Evolutionary conservation across 2,888 invertebrate species (phyloP).

Genomic region (Barypeithes pellucidus): DNA sequence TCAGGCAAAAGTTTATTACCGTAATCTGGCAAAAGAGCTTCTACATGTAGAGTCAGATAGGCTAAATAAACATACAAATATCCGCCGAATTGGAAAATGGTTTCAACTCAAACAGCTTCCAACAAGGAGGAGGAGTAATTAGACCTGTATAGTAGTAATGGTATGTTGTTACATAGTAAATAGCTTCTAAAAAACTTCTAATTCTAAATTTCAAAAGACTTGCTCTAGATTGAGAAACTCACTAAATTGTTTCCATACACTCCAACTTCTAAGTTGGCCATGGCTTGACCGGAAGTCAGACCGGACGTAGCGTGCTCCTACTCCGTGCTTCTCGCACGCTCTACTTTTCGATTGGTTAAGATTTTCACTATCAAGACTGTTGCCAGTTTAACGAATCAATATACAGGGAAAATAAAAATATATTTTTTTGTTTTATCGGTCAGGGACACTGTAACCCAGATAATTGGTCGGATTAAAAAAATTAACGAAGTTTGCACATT

Average conservation of each 20-base stretch:
- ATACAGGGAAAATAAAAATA: conserved; percentile 15
- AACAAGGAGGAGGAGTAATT: too few relatives aligned
- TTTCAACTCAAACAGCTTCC: too few relatives aligned
- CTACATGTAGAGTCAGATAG: background rate
- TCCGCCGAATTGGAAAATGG: too few relatives aligned
- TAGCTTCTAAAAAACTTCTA: too few relatives aligned
- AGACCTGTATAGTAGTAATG: too few relatives aligned
- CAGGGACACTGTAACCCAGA: background rate
- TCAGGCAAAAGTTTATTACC: conserved; percentile 1
- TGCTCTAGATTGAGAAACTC: too few relatives aligned
- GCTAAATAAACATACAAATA: too few relatives aligned
- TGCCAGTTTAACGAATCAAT: conserved; percentile 29
- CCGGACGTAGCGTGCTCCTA: conserved; percentile 51
- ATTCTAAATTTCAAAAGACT: too few relatives aligned
- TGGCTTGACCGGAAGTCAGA: conserved; percentile 45
- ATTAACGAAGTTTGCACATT: too few relatives aligned
- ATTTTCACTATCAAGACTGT: conserved; percentile 30
- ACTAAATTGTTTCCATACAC: background rate
- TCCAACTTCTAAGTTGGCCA: conserved; percentile 17
- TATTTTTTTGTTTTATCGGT: background rate
- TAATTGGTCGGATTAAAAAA: background rate
- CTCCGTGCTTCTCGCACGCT: conserved; percentile 26
- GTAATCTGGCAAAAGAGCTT: background rate
- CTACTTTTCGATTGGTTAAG: conserved; percentile 31
- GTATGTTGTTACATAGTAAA: too few relatives aligned